Conservation (phyloP, 1,140 invertebrate genomes). For the Anoplolepis gracilipes region DNA sequence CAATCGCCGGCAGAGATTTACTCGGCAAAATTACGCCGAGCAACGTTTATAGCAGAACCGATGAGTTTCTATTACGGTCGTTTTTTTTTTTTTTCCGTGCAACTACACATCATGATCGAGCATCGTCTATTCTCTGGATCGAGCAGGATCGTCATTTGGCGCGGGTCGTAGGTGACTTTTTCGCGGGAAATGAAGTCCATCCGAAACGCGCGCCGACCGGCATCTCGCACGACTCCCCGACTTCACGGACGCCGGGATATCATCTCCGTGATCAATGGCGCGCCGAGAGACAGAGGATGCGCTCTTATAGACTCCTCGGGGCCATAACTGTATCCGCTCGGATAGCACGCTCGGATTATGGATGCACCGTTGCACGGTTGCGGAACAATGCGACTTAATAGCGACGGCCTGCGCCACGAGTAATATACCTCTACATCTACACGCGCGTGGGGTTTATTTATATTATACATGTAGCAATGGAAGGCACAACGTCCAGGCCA, state of each 20-base stretch:
- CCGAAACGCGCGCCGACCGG: conserved; percentile 59
- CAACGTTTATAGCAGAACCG: not conserved
- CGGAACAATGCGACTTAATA: conserved; percentile 80
- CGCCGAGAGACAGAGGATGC: conserved; percentile 70
- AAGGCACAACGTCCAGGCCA: not conserved
- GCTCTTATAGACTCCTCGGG: conserved; percentile 68
- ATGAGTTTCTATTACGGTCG: conserved; percentile 28
- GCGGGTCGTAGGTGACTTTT: conserved; percentile 75
- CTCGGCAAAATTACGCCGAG: not conserved
- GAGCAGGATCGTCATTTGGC: conserved; percentile 54
- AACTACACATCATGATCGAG: not conserved
- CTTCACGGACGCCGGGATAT: conserved; percentile 68
- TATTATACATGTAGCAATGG: not conserved
- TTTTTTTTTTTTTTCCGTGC: too few relatives aligned
- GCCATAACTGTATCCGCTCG: conserved; percentile 78
- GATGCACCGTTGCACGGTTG: conserved; percentile 79
- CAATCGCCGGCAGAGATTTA: conserved; percentile 2
- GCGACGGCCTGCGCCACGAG: conserved; percentile 48
- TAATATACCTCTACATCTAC: not conserved
- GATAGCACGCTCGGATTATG: conserved; percentile 76
- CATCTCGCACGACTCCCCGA: conserved; percentile 64
- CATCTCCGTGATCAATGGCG: conserved; percentile 78
- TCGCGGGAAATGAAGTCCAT: conserved; percentile 68
- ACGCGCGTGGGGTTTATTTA: not conserved
- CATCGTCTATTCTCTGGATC: conserved; percentile 50